phyloP scores from a whole-genome alignment of 2,888 invertebrate species.

The Opisthograptis luteolata region DNA sequence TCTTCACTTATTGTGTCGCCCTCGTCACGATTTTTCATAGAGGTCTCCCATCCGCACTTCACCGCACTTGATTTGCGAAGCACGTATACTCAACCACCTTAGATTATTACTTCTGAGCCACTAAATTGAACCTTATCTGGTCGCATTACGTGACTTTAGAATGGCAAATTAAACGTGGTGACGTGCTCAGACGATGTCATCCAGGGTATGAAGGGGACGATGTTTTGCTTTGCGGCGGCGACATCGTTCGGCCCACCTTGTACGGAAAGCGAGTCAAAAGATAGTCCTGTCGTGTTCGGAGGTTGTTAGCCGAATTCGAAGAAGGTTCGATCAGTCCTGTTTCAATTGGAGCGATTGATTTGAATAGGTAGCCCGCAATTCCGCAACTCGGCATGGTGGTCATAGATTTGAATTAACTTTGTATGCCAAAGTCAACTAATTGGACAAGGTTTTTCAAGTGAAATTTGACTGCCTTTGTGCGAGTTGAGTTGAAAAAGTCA shows the following conservation, averaged over 20 bases:
- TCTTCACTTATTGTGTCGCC: slow-evolving; percentile 73
- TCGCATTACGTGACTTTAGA: slow-evolving; percentile 44
- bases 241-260: slow-evolving; percentile 63
- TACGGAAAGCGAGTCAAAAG: slow-evolving; percentile 69
- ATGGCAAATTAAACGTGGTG: slow-evolving; percentile 45
- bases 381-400: slow-evolving; percentile 37
- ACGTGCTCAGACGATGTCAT: slow-evolving; percentile 61
- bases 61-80: slow-evolving; percentile 81
- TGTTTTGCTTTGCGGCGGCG: slow-evolving; percentile 73
- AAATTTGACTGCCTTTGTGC: slow-evolving; percentile 12
- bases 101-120: slow-evolving; percentile 36
- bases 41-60: slow-evolving; percentile 77
- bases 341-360: slow-evolving; percentile 51
- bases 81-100: slow-evolving; percentile 63
- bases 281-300: slow-evolving; percentile 61
- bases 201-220: slow-evolving; percentile 59
- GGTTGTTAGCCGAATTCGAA: slow-evolving; percentile 61
- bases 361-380: slow-evolving; percentile 54
- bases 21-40: slow-evolving; percentile 81
- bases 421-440: neutral
- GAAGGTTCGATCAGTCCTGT: slow-evolving; percentile 54
- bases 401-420: slow-evolving; percentile 30
- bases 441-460: slow-evolving; percentile 13
- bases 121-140: slow-evolving; percentile 54
- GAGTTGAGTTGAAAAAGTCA: neutral